phyloP scores from a whole-genome alignment of 35 echinoderm and acorn worm genomes.

The Hemicentrotus pulcherrimus region DNA sequence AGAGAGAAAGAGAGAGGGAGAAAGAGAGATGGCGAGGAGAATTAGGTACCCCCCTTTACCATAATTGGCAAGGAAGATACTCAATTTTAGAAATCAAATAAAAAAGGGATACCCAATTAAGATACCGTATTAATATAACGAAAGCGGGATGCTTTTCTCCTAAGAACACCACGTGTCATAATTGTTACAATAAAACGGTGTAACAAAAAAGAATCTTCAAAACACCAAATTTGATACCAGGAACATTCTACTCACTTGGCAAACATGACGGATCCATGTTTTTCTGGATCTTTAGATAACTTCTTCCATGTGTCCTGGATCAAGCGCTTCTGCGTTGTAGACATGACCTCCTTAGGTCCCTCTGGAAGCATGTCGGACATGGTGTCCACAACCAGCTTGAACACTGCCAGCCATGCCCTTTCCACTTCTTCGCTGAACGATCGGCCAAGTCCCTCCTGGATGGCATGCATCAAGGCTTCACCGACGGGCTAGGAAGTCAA shows the following conservation, averaged over 20 bases:
- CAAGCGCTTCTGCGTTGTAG: conserved; percentile 49
- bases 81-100: too few relatives aligned
- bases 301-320: conserved; percentile 59
- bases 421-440: conserved; percentile 35
- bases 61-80: too few relatives aligned
- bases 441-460: neutral
- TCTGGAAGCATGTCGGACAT: conserved; percentile 42
- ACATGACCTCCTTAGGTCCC: neutral
- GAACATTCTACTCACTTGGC: conserved; percentile 40
- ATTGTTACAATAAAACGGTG: too few relatives aligned
- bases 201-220: too few relatives aligned
- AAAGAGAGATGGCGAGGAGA: too few relatives aligned
- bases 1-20: too few relatives aligned
- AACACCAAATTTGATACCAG: too few relatives aligned
- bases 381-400: neutral
- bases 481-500: neutral
- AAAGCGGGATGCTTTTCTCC: too few relatives aligned
- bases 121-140: too few relatives aligned
- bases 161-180: too few relatives aligned
- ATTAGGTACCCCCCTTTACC: too few relatives aligned
- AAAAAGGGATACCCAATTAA: too few relatives aligned
- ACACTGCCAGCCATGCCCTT: neutral
- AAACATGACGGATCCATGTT: conserved; percentile 55
- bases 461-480: conserved; percentile 21
- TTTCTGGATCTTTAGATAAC: conserved; percentile 44